These are phyloP conservation scores for Lates japonicus DNA, from an alignment of 2,797 vertebrate genomes.

Conservation along the genomic window DNA sequence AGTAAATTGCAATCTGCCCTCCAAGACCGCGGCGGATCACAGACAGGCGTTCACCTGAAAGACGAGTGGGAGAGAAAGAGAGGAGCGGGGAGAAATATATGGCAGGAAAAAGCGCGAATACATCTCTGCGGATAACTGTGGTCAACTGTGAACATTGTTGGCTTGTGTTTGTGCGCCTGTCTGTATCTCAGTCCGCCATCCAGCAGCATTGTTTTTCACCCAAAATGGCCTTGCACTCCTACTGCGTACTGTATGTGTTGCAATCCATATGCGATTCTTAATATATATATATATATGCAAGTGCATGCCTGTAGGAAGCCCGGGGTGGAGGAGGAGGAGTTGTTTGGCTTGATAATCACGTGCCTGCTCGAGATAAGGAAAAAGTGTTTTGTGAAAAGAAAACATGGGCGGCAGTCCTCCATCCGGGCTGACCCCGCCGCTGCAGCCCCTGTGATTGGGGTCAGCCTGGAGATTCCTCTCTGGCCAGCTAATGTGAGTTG, in stretches of 20 bases:
- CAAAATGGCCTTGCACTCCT: slow-evolving; percentile 12
- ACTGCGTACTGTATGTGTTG: slow-evolving; percentile 39
- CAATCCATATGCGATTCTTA: slow-evolving; percentile 54
- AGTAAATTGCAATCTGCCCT: slow-evolving; percentile 94
- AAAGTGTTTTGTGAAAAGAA: slow-evolving; percentile 86
- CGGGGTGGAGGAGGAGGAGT: slow-evolving; percentile 60
- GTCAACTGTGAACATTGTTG: slow-evolving; percentile 62
- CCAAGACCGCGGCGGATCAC: slow-evolving; percentile 76
- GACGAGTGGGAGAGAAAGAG: slow-evolving; percentile 66
- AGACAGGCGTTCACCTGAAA: slow-evolving; percentile 72
- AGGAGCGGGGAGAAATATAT: slow-evolving; percentile 39
- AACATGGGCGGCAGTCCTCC: slow-evolving; percentile 80
- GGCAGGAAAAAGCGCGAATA: slow-evolving; percentile 58
- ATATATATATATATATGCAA: slow-evolving; percentile 65
- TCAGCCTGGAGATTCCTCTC: slow-evolving; percentile 92
- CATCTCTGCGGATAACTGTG: slow-evolving; percentile 53
- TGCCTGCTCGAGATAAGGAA: slow-evolving; percentile 82
- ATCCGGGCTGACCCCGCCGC: slow-evolving; percentile 76
- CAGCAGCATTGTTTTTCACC: slow-evolving; percentile 17
- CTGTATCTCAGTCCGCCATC: background rate
- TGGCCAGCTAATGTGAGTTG: slow-evolving; percentile 98
- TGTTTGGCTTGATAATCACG: slow-evolving; percentile 87
- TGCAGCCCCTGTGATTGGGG: slow-evolving; percentile 92
- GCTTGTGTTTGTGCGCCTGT: slow-evolving; percentile 22
- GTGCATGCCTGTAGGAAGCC: slow-evolving; percentile 63